Conservation (phyloP, 1,140 invertebrate species). For the Leptonema lineaticorne region DNA sequence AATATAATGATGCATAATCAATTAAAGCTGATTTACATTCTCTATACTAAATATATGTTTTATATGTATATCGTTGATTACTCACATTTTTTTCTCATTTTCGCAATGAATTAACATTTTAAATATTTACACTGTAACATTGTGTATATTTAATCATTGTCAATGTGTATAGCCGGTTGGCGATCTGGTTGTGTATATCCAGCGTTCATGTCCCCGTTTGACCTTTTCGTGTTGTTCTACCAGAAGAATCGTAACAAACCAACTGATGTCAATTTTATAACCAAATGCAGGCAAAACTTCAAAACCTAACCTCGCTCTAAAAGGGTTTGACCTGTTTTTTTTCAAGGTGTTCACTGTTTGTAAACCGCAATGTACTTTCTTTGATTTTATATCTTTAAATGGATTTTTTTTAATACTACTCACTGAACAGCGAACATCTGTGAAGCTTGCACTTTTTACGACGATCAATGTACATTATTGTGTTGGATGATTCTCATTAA, state of each 20-base stretch:
- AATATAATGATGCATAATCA: too few species aligned
- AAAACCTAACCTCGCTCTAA: not conserved
- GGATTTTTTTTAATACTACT: too few species aligned
- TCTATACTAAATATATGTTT: too few species aligned
- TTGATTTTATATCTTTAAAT: not conserved
- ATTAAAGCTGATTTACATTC: too few species aligned
- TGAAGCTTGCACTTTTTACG: not conserved
- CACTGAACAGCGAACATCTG: not conserved
- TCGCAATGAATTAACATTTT: too few species aligned
- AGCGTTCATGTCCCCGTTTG: slow-evolving; percentile 11
- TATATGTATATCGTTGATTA: too few species aligned
- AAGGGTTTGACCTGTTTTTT: not conserved
- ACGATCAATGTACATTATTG: too few species aligned
- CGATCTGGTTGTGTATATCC: not conserved
- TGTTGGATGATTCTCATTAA: too few species aligned
- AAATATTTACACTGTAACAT: too few species aligned
- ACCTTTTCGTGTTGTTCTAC: slow-evolving; percentile 21
- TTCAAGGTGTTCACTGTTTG: not conserved
- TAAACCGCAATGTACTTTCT: not conserved
- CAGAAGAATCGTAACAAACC: slow-evolving; percentile 9
- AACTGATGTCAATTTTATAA: not conserved
- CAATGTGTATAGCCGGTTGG: not conserved
- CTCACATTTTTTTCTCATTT: too few species aligned
- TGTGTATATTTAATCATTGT: too few species aligned
- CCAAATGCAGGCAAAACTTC: not conserved